phyloP scores from a whole-genome alignment of 2,797 vertebrate genomes.

The Eulemur mongoz region DNA sequence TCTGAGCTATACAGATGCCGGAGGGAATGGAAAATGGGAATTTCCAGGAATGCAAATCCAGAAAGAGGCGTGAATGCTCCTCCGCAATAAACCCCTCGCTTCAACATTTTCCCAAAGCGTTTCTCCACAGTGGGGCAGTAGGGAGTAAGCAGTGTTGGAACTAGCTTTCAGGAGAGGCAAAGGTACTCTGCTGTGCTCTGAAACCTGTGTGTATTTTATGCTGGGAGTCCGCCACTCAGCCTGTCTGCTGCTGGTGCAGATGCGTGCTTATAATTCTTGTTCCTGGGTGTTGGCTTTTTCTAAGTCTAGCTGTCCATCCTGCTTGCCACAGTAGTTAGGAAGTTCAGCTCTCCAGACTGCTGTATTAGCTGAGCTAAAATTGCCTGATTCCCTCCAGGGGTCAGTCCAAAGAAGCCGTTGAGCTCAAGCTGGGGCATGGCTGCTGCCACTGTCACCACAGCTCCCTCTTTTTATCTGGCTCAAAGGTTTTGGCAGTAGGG shows the following conservation, averaged over 20 bases:
- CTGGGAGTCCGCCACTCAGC: not conserved
- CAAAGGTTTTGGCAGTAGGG: not conserved
- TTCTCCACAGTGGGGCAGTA: slow-evolving; percentile 74
- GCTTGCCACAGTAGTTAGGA: not conserved
- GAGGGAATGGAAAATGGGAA: not conserved
- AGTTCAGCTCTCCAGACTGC: not conserved
- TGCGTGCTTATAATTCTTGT: not conserved
- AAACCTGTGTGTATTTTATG: not conserved
- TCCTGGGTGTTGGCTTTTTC: not conserved
- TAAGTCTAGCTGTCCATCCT: slow-evolving; percentile 17
- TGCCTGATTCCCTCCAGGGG: not conserved
- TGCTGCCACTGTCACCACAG: not conserved
- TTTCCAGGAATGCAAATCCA: not conserved
- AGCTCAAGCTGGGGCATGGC: not conserved
- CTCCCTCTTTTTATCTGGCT: not conserved
- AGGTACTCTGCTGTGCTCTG: not conserved
- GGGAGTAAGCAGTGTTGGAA: slow-evolving; percentile 34
- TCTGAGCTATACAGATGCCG: not conserved
- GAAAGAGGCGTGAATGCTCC: not conserved
- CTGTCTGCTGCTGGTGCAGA: not conserved
- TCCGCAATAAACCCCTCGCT: not conserved
- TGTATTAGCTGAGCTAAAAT: not conserved
- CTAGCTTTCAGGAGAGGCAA: not conserved
- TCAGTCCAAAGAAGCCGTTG: not conserved
- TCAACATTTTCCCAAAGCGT: not conserved